Evolutionary conservation across 2,888 invertebrate genomes (phyloP).

Genomic region (Tholera decimalis): DNA sequence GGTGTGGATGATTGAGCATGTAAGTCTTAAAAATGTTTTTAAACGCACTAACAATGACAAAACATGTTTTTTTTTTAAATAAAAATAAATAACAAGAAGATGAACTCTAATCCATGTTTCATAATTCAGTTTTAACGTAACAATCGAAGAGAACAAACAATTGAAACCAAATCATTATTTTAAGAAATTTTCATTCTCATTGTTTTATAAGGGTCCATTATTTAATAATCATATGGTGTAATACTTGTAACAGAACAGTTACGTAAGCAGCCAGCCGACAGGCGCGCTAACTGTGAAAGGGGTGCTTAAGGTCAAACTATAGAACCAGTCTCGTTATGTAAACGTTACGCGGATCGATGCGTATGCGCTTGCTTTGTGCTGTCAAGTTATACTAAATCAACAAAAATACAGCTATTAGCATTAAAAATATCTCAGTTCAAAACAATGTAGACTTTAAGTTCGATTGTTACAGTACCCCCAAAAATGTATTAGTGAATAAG

Average conservation of each 20-base stretch:
- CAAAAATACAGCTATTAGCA: too few species aligned
- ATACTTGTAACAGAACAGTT: conserved; percentile 39
- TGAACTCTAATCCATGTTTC: background rate
- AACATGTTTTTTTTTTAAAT: too few species aligned
- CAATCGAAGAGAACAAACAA: background rate
- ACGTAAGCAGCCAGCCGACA: conserved; percentile 38
- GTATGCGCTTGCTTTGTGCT: conserved; percentile 36
- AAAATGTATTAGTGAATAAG: too few species aligned
- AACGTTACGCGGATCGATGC: conserved; percentile 57
- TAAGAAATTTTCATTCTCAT: background rate
- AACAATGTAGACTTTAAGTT: too few species aligned
- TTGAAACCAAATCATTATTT: background rate
- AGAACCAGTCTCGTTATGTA: conserved; percentile 72
- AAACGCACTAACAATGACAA: too few species aligned
- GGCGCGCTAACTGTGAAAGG: conserved; percentile 60
- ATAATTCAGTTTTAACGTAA: too few species aligned
- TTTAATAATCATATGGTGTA: conserved; percentile 43
- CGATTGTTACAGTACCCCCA: too few species aligned
- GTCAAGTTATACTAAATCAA: conserved; percentile 16
- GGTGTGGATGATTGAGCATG: too few species aligned
- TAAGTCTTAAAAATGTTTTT: too few species aligned
- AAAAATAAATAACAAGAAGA: too few species aligned
- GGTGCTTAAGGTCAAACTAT: conserved; percentile 69
- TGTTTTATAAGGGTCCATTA: conserved; percentile 22
- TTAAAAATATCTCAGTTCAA: too few species aligned